phyloP scores from a whole-genome alignment of 2,888 invertebrate species.

The Agrenia bidenticulata region DNA sequence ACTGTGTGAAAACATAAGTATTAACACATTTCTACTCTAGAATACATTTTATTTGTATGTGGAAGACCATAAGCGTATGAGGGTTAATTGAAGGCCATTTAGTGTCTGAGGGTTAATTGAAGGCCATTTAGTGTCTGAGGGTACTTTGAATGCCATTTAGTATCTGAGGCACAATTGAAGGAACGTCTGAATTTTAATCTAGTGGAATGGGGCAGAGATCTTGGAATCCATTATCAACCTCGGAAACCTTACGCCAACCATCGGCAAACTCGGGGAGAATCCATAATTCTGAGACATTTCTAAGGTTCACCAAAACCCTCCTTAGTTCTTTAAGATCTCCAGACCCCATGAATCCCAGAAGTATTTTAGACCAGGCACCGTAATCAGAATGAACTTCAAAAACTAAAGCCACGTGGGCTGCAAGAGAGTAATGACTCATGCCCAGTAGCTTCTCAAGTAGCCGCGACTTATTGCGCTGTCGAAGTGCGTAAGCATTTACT shows the following conservation, averaged over 20 bases:
- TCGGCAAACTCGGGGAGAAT: slow-evolving; percentile 45
- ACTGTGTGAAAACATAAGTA: too few species aligned
- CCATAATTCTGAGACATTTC: slow-evolving; percentile 44
- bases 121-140: too few species aligned
- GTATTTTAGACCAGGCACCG: slow-evolving; percentile 40
- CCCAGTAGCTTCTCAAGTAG: slow-evolving; percentile 38
- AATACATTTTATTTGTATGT: too few species aligned
- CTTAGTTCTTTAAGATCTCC: slow-evolving; percentile 31
- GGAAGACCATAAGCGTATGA: too few species aligned
- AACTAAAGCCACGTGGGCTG: slow-evolving; percentile 43
- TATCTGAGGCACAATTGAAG: too few species aligned
- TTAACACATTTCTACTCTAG: too few species aligned
- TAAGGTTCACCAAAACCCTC: slow-evolving; percentile 33
- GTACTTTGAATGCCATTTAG: too few species aligned
- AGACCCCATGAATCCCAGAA: slow-evolving; percentile 38
- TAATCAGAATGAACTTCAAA: slow-evolving; percentile 37
- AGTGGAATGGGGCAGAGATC: slow-evolving; percentile 49
- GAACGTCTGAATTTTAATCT: slow-evolving; percentile 11
- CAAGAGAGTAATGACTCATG: slow-evolving; percentile 31
- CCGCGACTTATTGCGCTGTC: slow-evolving; percentile 42
- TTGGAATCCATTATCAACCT: slow-evolving; percentile 29
- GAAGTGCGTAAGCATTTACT: slow-evolving; percentile 46
- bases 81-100: too few species aligned
- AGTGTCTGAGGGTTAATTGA: too few species aligned
- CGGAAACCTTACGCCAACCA: slow-evolving; percentile 46